phyloP scores from a whole-genome alignment of 2,888 invertebrate species.

The Drosophila maculinotata region DNA sequence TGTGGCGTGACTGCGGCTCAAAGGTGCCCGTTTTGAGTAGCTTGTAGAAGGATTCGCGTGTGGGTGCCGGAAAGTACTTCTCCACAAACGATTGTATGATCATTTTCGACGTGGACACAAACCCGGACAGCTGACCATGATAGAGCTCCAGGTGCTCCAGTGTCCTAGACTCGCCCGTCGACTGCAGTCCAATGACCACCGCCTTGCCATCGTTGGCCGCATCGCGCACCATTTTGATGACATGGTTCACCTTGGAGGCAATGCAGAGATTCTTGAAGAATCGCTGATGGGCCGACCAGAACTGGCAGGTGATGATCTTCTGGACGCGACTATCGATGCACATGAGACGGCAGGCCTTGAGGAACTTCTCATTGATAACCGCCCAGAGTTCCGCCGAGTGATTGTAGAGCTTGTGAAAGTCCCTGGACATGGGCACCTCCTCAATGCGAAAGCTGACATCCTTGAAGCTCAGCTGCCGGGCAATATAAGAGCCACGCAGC shows the following conservation, averaged over 20 bases:
- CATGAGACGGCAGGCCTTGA: conserved; percentile 96
- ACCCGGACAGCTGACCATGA: conserved; percentile 98
- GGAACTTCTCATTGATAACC: conserved; percentile 97
- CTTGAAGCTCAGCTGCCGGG: conserved; percentile 98
- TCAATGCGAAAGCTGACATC: conserved; percentile 99
- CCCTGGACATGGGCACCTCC: conserved; percentile 94
- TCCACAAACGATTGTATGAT: conserved; percentile 98
- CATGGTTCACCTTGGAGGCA: conserved; percentile 95
- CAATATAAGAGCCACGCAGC: conserved; percentile 98
- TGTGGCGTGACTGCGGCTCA: conserved; percentile 40
- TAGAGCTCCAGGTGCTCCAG: conserved; percentile 97
- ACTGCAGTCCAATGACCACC: conserved; percentile 99
- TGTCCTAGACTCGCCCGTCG: conserved; percentile 99
- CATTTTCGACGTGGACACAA: conserved; percentile 96
- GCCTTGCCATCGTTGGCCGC: conserved; percentile 97
- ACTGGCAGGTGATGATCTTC: conserved; percentile 99
- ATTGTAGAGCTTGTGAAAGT: conserved; percentile 96
- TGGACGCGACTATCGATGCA: conserved; percentile 96
- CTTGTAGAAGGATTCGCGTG: conserved; percentile 91
- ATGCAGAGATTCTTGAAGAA: conserved; percentile 99
- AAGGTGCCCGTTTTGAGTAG: conserved; percentile 85
- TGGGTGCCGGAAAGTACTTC: conserved; percentile 99
- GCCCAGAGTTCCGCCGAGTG: conserved; percentile 98
- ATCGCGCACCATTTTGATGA: conserved; percentile 91
- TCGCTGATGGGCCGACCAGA: conserved; percentile 99